phyloP scores from a whole-genome alignment of 1,140 invertebrate species.

The Eciton burchellii region DNA sequence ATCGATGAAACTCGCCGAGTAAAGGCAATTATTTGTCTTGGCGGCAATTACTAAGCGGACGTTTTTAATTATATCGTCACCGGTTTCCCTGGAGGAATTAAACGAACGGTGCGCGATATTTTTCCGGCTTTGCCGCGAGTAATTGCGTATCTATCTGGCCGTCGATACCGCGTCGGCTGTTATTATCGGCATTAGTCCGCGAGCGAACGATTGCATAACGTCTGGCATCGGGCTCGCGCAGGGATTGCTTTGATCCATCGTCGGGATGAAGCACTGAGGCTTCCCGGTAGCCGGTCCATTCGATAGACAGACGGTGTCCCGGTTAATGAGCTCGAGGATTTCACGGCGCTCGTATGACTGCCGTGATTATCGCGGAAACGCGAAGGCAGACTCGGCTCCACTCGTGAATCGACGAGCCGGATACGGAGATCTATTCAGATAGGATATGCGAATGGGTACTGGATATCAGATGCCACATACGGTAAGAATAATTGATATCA shows the following conservation, averaged over 20 bases:
- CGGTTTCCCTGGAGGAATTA: conserved; percentile 31
- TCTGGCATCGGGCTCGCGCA: conserved; percentile 29
- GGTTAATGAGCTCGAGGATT: conserved; percentile 42
- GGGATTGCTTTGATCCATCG: conserved; percentile 68
- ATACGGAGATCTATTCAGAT: neutral
- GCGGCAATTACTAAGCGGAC: conserved; percentile 54
- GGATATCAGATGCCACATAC: neutral
- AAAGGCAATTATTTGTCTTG: conserved; percentile 43
- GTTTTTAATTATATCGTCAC: conserved; percentile 53
- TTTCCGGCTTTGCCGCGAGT: conserved; percentile 41
- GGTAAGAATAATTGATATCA: neutral
- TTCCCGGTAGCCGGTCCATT: neutral
- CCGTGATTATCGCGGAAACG: conserved; percentile 59
- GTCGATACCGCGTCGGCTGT: conserved; percentile 16
- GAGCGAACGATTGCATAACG: conserved; percentile 41
- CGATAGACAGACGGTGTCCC: conserved; percentile 35
- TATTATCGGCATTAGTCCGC: conserved; percentile 51
- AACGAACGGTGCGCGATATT: conserved; percentile 39
- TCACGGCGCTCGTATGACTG: conserved; percentile 44
- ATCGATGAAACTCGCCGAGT: conserved; percentile 13
- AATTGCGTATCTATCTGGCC: conserved; percentile 52
- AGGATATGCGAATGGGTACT: no score
- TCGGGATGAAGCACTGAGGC: conserved; percentile 44
- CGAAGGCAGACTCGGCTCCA: conserved; percentile 9
- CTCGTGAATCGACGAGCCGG: neutral